Evolutionary conservation across 2,797 vertebrate genomes (phyloP).

Genomic region (Pipistrellus kuhlii): DNA sequence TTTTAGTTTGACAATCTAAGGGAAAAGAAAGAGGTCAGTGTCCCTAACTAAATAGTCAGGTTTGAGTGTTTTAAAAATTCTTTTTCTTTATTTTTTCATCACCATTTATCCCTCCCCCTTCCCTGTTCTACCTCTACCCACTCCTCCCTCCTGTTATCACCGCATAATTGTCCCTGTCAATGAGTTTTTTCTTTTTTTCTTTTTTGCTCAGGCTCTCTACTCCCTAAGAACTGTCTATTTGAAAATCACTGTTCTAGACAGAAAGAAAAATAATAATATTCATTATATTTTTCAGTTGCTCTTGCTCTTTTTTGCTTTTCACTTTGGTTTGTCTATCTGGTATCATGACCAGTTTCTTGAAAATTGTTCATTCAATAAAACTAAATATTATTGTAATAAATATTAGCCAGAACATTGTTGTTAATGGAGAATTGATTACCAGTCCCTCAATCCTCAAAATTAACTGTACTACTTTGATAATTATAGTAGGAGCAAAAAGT

Average conservation of each 20-base stretch:
- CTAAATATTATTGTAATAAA: slow-evolving; percentile 15
- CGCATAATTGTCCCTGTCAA: background rate
- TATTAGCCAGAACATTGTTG: background rate
- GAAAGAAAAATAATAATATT: background rate
- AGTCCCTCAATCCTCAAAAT: slow-evolving; percentile 2
- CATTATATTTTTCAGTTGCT: background rate
- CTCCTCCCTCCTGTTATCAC: background rate
- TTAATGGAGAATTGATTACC: slow-evolving; percentile 40
- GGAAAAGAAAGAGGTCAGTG: background rate
- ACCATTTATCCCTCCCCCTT: background rate
- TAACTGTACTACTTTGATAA: slow-evolving; percentile 1
- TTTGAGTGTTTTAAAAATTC: background rate
- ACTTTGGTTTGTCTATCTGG: background rate
- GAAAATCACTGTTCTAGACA: slow-evolving; percentile 11
- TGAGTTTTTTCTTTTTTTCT: background rate
- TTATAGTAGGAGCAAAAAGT: slow-evolving; percentile 9
- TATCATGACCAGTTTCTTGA: slow-evolving; percentile 35
- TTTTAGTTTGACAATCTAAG: background rate
- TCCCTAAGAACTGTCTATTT: background rate
- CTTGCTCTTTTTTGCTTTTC: slow-evolving; percentile 46
- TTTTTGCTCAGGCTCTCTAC: background rate
- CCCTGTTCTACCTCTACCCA: background rate
- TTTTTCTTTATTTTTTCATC: background rate
- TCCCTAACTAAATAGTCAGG: background rate
- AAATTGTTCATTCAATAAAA: slow-evolving; percentile 56